Percentiles rank a stretch among this genome's conserved stretches.
Evolutionary conservation across 2,888 invertebrate species (phyloP).

Genomic region (Hylaea fasciaria): DNA sequence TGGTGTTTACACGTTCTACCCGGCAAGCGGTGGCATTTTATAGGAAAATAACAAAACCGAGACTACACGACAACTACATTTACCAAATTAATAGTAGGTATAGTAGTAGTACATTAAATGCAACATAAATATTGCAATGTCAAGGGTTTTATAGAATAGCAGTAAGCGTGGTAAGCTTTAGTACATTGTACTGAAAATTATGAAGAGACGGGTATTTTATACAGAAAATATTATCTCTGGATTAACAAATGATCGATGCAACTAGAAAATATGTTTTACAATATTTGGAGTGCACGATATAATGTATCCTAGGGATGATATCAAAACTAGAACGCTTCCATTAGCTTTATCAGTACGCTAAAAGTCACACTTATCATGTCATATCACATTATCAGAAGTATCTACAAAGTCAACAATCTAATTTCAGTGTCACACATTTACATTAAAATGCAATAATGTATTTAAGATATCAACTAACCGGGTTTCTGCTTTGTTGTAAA

Average conservation of each 20-base stretch:
- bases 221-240: background rate
- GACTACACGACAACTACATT: background rate
- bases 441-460: constrained; percentile 20
- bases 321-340: constrained; percentile 23
- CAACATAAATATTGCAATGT: background rate
- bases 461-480: constrained; percentile 4
- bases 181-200: too few relatives aligned
- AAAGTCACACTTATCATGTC: constrained; percentile 19
- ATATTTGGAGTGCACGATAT: constrained; percentile 19
- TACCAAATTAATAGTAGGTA: background rate
- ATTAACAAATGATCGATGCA: constrained; percentile 6
- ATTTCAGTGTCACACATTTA: constrained; percentile 18
- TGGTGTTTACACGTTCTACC: constrained; percentile 30
- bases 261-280: constrained; percentile 13
- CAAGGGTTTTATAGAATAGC: too few relatives aligned
- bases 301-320: constrained; percentile 21
- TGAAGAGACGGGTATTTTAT: too few relatives aligned
- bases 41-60: constrained; percentile 17
- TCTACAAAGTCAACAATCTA: constrained; percentile 20
- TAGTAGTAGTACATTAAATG: background rate
- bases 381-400: constrained; percentile 21
- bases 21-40: constrained; percentile 13
- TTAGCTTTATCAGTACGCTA: constrained; percentile 31
- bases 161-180: too few relatives aligned
- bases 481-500: background rate